Evolutionary conservation across 2,888 invertebrate species (phyloP).

Genomic region (Clistopyga incitator): DNA sequence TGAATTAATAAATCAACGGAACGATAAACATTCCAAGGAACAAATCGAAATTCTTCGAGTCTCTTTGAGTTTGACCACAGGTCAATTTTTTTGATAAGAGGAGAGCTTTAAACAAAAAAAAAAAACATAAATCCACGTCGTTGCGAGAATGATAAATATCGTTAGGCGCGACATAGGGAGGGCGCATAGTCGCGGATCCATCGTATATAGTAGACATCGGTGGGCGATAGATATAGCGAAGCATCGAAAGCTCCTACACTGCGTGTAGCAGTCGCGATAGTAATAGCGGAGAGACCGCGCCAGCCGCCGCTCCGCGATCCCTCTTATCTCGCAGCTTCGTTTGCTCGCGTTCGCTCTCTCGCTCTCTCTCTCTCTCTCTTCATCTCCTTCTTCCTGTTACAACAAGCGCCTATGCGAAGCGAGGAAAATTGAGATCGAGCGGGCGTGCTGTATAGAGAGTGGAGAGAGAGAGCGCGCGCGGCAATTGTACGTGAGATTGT

Average conservation of each 20-base stretch:
- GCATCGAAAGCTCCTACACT: slow-evolving; percentile 10
- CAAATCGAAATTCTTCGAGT: background rate
- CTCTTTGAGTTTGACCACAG: background rate
- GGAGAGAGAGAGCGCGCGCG: background rate
- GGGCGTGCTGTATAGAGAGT: slow-evolving; percentile 52
- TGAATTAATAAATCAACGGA: background rate
- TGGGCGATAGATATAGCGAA: slow-evolving; percentile 4
- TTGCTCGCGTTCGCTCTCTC: slow-evolving; percentile 20
- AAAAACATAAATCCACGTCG: background rate
- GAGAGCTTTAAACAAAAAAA: background rate
- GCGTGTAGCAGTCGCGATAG: slow-evolving; percentile 31
- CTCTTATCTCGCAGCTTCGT: slow-evolving; percentile 14
- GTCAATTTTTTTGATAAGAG: background rate
- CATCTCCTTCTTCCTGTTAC: slow-evolving; percentile 6
- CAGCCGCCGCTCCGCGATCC: background rate
- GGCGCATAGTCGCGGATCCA: slow-evolving; percentile 31
- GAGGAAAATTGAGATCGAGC: slow-evolving; percentile 63
- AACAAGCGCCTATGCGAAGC: slow-evolving; percentile 52
- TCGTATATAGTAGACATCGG: background rate
- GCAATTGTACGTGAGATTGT: background rate
- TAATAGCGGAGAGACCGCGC: background rate
- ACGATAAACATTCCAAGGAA: background rate
- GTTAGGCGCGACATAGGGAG: slow-evolving; percentile 30
- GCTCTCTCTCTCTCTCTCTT: slow-evolving; percentile 32
- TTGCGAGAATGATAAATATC: slow-evolving; percentile 43